Evolutionary conservation across 2,888 invertebrate genomes (phyloP).

Genomic region (Drosophila longiperda): DNA sequence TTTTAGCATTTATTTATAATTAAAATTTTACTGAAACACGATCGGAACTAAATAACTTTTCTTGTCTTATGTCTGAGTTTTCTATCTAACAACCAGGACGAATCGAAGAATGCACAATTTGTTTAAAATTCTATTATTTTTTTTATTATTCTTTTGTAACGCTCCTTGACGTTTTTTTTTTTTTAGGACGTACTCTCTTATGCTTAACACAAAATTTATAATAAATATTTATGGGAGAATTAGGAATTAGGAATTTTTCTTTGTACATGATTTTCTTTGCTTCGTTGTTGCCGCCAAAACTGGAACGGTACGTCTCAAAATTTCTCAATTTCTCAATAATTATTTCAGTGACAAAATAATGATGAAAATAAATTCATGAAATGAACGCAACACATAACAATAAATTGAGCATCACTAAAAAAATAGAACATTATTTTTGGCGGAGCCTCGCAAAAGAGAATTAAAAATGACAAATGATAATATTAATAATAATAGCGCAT

Average conservation of each 20-base stretch:
- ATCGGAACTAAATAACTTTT: slow-evolving; percentile 47
- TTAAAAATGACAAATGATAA: slow-evolving; percentile 2
- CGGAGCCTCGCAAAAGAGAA: slow-evolving; percentile 15
- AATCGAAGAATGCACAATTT: slow-evolving; percentile 56
- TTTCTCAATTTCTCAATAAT: slow-evolving; percentile 75
- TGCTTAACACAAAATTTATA: slow-evolving; percentile 51
- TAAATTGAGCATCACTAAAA: slow-evolving; percentile 70
- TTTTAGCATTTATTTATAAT: slow-evolving; percentile 63
- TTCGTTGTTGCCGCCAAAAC: slow-evolving; percentile 33
- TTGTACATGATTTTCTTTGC: slow-evolving; percentile 50
- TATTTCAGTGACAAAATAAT: slow-evolving; percentile 80
- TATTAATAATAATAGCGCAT: slow-evolving; percentile 19
- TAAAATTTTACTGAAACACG: slow-evolving; percentile 69
- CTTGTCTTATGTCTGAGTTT: slow-evolving; percentile 36
- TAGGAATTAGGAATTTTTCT: slow-evolving; percentile 28
- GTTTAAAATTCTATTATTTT: slow-evolving; percentile 47
- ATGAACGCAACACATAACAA: slow-evolving; percentile 54
- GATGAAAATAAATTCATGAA: slow-evolving; percentile 73
- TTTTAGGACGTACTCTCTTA: slow-evolving; percentile 64
- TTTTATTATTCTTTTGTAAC: slow-evolving; percentile 24
- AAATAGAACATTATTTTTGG: slow-evolving; percentile 69
- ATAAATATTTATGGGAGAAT: slow-evolving; percentile 27
- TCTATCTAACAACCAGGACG: slow-evolving; percentile 47
- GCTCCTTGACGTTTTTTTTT: slow-evolving; percentile 10
- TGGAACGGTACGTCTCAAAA: slow-evolving; percentile 42